Base-by-base conservation (phyloP, 2,113 vertebrate genomes). In the Hippocampus abdominalis region DNA sequence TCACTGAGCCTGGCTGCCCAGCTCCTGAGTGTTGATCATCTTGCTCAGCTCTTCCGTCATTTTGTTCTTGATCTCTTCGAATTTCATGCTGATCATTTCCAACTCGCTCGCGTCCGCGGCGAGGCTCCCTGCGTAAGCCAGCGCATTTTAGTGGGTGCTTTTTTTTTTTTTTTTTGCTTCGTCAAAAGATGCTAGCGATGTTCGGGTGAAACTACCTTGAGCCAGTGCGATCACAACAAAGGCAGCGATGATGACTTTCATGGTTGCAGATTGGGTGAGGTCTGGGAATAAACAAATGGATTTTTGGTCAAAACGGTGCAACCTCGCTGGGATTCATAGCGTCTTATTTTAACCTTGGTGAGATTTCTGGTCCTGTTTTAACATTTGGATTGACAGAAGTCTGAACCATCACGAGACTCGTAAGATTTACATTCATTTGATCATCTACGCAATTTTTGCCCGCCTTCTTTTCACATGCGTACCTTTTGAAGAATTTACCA, bases 171-270 rank as follows among this genome's bases (percentile, higher is more conserved):
- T 53, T 53, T 53, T 53, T 12, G 4, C 25, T 21, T 16, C 0
- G n/a, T 56, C 4, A 51, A 51, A 51, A 8, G 49, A 7, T 8
- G 6, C 1, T 21, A 16, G 2, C 12, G 9, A 3, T 59, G 29
- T 29, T 8, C 29, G 6, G 8, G 27, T 2, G 7, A 6, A 15
- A 18, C 11, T 75, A 90, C 90, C 89, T 23, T 88, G 87, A 62
- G 88, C 84, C 77, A 91, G 72, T 29, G 85, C 88, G 4, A 91
- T 77, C 66, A 81, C 64, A 8, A 79, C 75, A 16, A 90, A 40
- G 20, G 79, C 75, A 15, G 78, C 87, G 15, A 91, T 73, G 66
- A 90, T 70, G 81, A 81, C 79, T 78, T 90, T 92, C 91, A 92
- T 91, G 91, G 69, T 65, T 90, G 85, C 68, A 78, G 83, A 79